phyloP scores from a whole-genome alignment of 2,888 invertebrate genomes.

The Helicoverpa assulta region DNA sequence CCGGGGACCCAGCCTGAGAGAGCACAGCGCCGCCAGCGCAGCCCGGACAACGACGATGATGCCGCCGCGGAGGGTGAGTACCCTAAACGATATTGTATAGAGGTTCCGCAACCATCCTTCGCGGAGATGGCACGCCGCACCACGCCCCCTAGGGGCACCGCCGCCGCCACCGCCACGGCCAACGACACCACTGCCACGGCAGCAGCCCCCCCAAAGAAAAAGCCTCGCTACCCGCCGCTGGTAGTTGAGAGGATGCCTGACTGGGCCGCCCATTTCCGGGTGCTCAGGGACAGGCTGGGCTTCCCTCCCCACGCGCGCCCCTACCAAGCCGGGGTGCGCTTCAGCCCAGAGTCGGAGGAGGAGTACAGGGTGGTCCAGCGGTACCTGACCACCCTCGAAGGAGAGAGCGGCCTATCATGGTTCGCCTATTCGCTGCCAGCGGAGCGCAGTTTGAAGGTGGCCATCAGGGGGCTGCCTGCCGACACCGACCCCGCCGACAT shows the following conservation, averaged over 20 bases:
- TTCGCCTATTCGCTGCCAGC: slow-evolving; percentile 45
- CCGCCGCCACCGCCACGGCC: too few species aligned
- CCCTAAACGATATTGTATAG: too few species aligned
- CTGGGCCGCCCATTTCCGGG: slow-evolving; percentile 46
- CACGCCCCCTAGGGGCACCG: background rate
- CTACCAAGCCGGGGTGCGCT: slow-evolving; percentile 42
- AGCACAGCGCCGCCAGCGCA: too few species aligned
- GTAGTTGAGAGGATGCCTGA: slow-evolving; percentile 49
- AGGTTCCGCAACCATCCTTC: background rate
- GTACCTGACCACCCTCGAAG: slow-evolving; percentile 38
- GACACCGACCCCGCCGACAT: slow-evolving; percentile 35
- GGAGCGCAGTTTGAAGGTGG: slow-evolving; percentile 34
- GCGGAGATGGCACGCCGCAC: background rate
- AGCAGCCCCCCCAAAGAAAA: background rate
- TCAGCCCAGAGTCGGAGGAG: slow-evolving; percentile 22
- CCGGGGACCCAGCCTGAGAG: too few species aligned
- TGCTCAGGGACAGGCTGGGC: slow-evolving; percentile 13
- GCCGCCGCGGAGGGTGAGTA: too few species aligned
- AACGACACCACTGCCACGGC: too few species aligned
- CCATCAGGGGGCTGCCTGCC: slow-evolving; percentile 42
- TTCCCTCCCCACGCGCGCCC: slow-evolving; percentile 41
- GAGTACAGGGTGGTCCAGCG: slow-evolving; percentile 50
- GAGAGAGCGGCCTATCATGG: slow-evolving; percentile 34
- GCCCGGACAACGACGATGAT: too few species aligned
- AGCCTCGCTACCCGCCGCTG: slow-evolving; percentile 38